Conservation (phyloP, 1,140 invertebrate genomes). For the Drosophila nannoptera region DNA sequence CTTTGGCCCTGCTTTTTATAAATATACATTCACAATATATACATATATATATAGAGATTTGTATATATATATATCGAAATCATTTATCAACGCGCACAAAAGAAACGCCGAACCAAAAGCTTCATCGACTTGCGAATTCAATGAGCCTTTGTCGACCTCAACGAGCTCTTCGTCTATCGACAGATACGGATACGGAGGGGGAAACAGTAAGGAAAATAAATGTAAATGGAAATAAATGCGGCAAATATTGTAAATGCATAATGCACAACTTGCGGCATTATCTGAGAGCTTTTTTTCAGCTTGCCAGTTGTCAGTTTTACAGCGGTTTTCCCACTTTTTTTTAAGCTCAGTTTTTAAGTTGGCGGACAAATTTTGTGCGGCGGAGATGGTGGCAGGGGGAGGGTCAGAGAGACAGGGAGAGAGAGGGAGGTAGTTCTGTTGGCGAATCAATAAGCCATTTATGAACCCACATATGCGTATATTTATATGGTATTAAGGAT, state of each 20-base stretch:
- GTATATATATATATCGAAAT: slow-evolving; percentile 62
- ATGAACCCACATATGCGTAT: too few species aligned
- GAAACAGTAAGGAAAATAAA: slow-evolving; percentile 5
- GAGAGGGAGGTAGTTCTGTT: too few species aligned
- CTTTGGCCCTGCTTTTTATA: slow-evolving; percentile 43
- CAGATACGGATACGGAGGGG: background rate
- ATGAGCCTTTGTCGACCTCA: slow-evolving; percentile 48
- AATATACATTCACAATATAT: slow-evolving; percentile 1
- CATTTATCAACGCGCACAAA: slow-evolving; percentile 66
- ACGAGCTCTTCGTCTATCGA: slow-evolving; percentile 29
- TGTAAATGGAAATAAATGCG: slow-evolving; percentile 57
- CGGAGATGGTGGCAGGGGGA: too few species aligned
- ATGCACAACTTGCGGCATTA: slow-evolving; percentile 44
- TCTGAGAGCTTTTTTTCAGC: slow-evolving; percentile 57
- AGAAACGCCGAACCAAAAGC: slow-evolving; percentile 32
- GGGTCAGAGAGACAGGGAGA: too few species aligned
- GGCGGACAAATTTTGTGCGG: slow-evolving; percentile 1
- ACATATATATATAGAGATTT: background rate
- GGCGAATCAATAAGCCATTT: too few species aligned
- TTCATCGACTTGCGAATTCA: slow-evolving; percentile 47
- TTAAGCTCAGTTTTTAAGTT: slow-evolving; percentile 18
- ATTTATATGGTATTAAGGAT: too few species aligned
- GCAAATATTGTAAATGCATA: slow-evolving; percentile 40
- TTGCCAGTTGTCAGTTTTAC: slow-evolving; percentile 24
- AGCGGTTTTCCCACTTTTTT: slow-evolving; percentile 5